Evolutionary conservation across 1,140 invertebrate species (phyloP), one percentile per base, ranked within the genome.

Genomic region (Euura saliciscinereae): DNA sequence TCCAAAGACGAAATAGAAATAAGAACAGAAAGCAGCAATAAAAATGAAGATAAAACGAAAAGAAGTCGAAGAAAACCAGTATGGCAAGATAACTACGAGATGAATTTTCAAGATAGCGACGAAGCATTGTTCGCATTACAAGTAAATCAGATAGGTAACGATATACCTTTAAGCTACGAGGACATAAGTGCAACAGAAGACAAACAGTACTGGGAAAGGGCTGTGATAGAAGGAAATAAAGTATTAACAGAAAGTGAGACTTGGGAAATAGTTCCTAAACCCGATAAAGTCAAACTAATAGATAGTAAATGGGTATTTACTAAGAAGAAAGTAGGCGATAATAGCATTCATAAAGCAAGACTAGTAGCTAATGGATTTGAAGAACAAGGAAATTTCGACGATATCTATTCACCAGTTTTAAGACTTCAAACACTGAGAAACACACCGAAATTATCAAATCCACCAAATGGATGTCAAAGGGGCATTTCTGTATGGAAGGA

Each of bases 281-380:
- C 46, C 6, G 11, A 51, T 7, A 7, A 51, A 51, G 6, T 51
- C 11, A 51, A 51, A 11, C 11, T 51, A 11, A 51, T 51, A 51
- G 46, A 51, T 11, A 51, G 28, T 28, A 28, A 28, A 28, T 28
- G 28, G 28, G 28, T 28, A 28, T 28, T 28, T 28, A 51, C 46
- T 6, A 51, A 6, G 46, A 51, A 51, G 46, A 51, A 1, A 51
- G 2, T 51, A 51, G 46, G 46, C 1, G 46, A 51, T 1, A 11
- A 51, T 7, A 51, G 11, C 11, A 51, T 51, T 51, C 11, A 72
- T 66, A 72, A 77, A 73, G 77, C 75, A 68, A 74, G 74, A 69
- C 68, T 77, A 6, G 74, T 77, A 68, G 74, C 45, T 6, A 0
- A 28, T 65, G 74, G 46, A 51, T 51, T 51, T 51, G n/a, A n/a